Percentiles rank a stretch among this genome's conserved stretches.
Conservation (phyloP, 2,888 invertebrate species). For the Coleophora deauratella region DNA sequence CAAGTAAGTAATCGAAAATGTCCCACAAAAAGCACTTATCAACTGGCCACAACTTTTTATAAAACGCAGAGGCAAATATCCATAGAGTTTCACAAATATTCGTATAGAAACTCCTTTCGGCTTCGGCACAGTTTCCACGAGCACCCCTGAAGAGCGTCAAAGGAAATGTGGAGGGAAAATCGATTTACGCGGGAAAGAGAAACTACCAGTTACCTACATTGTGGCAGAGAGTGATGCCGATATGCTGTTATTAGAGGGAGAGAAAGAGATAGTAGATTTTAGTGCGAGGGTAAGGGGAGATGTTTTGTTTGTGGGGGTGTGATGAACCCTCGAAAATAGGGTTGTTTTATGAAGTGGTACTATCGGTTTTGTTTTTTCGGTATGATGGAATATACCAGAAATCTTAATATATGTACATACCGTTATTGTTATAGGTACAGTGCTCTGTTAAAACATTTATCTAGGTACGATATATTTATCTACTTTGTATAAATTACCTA, state of each 20-base stretch:
- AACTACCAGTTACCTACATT: slow-evolving; percentile 1
- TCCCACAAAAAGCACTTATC: no score
- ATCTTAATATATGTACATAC: no score
- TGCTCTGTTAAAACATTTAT: no score
- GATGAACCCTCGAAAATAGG: slow-evolving; percentile 35
- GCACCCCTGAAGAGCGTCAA: slow-evolving; percentile 9
- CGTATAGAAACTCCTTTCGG: no score
- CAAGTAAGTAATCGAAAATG: no score
- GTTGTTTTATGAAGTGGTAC: slow-evolving; percentile 27
- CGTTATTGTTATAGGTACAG: no score
- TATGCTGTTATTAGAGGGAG: slow-evolving; percentile 7
- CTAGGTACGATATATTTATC: no score
- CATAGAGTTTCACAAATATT: no score
- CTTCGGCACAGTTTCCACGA: not conserved
- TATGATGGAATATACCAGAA: no score
- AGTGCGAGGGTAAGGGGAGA: slow-evolving; percentile 16
- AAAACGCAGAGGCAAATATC: no score
- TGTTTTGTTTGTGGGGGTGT: slow-evolving; percentile 20
- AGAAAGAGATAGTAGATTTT: slow-evolving; percentile 18
- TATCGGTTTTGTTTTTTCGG: slow-evolving; percentile 18
- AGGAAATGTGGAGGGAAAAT: slow-evolving; percentile 29
- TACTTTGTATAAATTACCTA: no score
- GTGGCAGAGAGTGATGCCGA: slow-evolving; percentile 15
- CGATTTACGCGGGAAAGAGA: slow-evolving; percentile 33
- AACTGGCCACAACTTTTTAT: no score